Evolutionary conservation across 2,797 vertebrate genomes (phyloP), one percentile per base, ranked within the genome.

Genomic region (Chaetophractus vellerosus): DNA sequence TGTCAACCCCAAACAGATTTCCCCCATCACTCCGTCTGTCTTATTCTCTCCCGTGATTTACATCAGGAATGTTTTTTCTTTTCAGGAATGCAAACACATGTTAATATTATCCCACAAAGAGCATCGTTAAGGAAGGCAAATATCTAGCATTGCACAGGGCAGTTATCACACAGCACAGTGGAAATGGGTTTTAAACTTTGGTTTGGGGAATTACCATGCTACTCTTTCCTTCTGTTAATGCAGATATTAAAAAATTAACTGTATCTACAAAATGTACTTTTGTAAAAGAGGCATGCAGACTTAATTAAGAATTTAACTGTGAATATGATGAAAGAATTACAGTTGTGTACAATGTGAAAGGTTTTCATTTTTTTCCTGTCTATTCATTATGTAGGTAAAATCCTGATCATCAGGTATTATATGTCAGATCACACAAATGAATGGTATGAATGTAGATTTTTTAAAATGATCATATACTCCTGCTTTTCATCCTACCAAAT

Each of bases 381-480:
- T 92, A 96, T 94, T 96, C 69, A 97, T 94, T 88, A 96, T 93
- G 74, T 55, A 94, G 23, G 48, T 94, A 92, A 96, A 97, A 92
- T 96, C 95, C 91, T 95, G 88, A 94, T 97, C 95, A 97, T 93
- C 75, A 68, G 90, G 69, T 94, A 93, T 96, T 90, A 81, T 92
- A 92, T 75, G 45, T 57, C 90, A 94, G 90, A 89, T 93, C 95
- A 92, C 38, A 90, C n/a, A 92, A 95, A 95, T 86, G 94, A 97
- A 95, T 90, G 36, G 63, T 52, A 94, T 69, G 85, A 95, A 93
- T 88, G 50, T 84, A 84, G 63, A 81, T 61, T 87, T 96, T 97
- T 33, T 4, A 61, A 92, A 96, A 91, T 92, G 78, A 91, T 92
- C 69, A 57, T 81, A 90, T 82, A 84, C 23, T 74, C 21, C 41